phyloP scores from a whole-genome alignment of 2,888 invertebrate species.

The Pachydiplax longipennis region DNA sequence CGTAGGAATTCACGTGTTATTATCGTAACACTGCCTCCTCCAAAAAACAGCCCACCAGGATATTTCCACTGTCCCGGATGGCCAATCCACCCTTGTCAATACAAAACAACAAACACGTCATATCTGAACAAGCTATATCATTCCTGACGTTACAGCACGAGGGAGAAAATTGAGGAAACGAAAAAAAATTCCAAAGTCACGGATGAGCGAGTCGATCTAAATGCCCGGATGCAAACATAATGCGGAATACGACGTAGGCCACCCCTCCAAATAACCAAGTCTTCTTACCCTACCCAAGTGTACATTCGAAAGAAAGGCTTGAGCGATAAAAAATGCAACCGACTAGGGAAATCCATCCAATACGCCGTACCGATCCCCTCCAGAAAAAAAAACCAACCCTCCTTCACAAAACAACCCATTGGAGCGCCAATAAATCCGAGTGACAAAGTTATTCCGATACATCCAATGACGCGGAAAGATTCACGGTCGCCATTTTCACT shows the following conservation, averaged over 20 bases:
- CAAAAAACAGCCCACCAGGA: too few species aligned
- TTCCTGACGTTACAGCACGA: not conserved
- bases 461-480: conserved; percentile 10
- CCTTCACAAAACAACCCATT: not conserved
- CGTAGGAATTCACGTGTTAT: too few species aligned
- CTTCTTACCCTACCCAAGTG: not conserved
- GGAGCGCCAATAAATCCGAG: conserved; percentile 1
- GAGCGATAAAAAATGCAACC: not conserved
- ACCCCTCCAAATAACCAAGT: not conserved
- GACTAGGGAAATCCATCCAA: not conserved
- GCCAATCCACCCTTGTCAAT: too few species aligned
- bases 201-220: not conserved
- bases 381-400: not conserved
- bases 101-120: too few species aligned
- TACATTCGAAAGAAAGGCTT: not conserved
- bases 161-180: not conserved
- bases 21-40: too few species aligned
- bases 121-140: too few species aligned
- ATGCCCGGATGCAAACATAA: not conserved
- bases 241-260: not conserved
- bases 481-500: not conserved
- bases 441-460: conserved; percentile 23
- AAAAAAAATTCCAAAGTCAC: not conserved
- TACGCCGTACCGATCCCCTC: not conserved
- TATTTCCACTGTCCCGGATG: too few species aligned